Evolutionary conservation across 1,140 invertebrate species (phyloP).

Genomic region (Armadillidium nasatum): DNA sequence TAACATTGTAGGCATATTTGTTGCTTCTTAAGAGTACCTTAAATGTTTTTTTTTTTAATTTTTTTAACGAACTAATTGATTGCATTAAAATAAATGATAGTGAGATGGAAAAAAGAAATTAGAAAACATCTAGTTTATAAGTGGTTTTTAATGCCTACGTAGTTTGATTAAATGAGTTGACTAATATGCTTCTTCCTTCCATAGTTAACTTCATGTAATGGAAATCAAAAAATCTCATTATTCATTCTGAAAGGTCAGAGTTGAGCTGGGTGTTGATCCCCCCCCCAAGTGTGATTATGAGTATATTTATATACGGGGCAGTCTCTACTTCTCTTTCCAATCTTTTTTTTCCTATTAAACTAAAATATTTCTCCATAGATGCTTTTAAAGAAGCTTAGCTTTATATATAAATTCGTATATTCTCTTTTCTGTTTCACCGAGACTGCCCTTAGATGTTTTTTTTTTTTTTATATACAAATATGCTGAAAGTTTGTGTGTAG

Average conservation of each 20-base stretch:
- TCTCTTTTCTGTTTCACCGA: not conserved
- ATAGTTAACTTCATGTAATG: constrained; percentile 8
- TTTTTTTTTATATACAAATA: too few species aligned
- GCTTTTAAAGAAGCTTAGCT: not conserved
- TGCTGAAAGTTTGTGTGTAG: constrained; percentile 9
- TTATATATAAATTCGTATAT: not conserved
- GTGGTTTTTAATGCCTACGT: too few species aligned
- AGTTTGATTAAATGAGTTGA: not conserved
- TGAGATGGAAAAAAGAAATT: too few species aligned
- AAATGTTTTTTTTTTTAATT: too few species aligned
- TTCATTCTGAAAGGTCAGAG: constrained; percentile 12
- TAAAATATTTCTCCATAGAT: not conserved
- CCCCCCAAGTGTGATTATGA: not conserved
- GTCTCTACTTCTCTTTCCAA: not conserved
- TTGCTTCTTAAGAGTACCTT: too few species aligned
- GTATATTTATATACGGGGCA: not conserved
- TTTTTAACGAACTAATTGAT: too few species aligned
- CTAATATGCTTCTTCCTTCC: constrained; percentile 4
- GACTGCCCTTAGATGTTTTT: not conserved
- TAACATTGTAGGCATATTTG: too few species aligned
- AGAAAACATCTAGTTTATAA: too few species aligned
- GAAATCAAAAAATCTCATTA: not conserved
- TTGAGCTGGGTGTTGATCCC: not conserved
- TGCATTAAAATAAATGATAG: too few species aligned
- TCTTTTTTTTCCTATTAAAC: not conserved